Evolutionary conservation across 1,140 invertebrate species (phyloP).

Genomic region (Saccostrea echinata): DNA sequence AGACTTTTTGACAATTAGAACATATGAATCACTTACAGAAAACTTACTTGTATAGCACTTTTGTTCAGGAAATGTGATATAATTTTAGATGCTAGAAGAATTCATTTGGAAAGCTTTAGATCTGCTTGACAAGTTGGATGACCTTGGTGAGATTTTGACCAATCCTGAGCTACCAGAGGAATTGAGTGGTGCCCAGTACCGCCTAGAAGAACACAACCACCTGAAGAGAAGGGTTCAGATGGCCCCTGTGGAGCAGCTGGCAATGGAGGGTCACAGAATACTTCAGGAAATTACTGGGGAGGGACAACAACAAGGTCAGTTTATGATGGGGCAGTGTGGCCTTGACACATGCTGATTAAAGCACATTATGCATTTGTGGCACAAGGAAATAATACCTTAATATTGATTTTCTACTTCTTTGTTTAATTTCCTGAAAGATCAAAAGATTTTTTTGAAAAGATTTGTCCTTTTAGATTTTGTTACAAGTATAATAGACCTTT

Average conservation of each 20-base stretch:
- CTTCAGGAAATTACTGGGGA: constrained; percentile 74
- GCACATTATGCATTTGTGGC: not conserved
- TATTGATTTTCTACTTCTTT: too few relatives aligned
- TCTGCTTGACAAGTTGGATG: constrained; percentile 92
- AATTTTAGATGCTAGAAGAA: constrained; percentile 89
- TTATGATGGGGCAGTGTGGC: too few relatives aligned
- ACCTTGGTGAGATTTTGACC: constrained; percentile 90
- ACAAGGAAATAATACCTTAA: too few relatives aligned
- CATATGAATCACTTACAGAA: too few relatives aligned
- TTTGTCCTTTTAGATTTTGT: too few relatives aligned
- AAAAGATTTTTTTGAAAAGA: too few relatives aligned
- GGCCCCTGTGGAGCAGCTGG: constrained; percentile 95
- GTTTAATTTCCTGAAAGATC: too few relatives aligned
- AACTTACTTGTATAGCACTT: too few relatives aligned
- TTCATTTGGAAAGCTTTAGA: constrained; percentile 97
- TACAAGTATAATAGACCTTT: too few relatives aligned
- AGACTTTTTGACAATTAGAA: too few relatives aligned
- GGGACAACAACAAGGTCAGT: constrained; percentile 63
- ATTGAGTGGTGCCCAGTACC: constrained; percentile 92
- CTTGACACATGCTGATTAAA: not conserved
- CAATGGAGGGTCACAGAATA: constrained; percentile 84
- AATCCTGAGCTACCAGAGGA: constrained; percentile 87
- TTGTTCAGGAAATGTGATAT: not conserved
- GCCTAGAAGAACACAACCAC: constrained; percentile 95
- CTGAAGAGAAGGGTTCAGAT: constrained; percentile 96